A percentile compares a stretch with the other conserved stretches of the same genome.
Conservation (phyloP, 2,888 invertebrate species). For the Caenorhabditis uteleia region DNA sequence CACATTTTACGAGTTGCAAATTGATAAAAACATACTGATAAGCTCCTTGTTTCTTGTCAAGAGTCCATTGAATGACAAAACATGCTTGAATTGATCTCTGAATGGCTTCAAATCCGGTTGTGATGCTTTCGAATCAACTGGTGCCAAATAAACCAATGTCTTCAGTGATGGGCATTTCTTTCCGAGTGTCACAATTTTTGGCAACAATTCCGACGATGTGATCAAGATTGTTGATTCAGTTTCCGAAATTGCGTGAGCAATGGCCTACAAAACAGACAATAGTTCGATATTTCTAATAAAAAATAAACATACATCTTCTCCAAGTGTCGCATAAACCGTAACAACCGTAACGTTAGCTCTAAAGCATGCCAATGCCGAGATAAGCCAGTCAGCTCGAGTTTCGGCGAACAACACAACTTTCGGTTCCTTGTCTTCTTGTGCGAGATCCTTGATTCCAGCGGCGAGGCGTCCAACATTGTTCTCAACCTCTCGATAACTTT, state of each 20-base stretch:
- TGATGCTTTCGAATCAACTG: slow-evolving; percentile 35
- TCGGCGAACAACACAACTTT: slow-evolving; percentile 90
- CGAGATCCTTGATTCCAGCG: slow-evolving; percentile 83
- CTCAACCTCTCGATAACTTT: slow-evolving; percentile 59
- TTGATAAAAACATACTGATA: slow-evolving; percentile 23
- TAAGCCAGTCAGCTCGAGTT: slow-evolving; percentile 96
- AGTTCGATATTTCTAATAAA: neutral
- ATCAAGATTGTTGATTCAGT: slow-evolving; percentile 91
- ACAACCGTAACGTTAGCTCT: slow-evolving; percentile 89
- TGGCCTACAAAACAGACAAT: too few relatives aligned
- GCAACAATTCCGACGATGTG: slow-evolving; percentile 87
- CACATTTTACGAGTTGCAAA: neutral
- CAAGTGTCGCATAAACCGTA: slow-evolving; percentile 93
- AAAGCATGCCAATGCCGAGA: slow-evolving; percentile 93
- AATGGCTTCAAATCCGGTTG: slow-evolving; percentile 30
- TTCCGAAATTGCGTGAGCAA: slow-evolving; percentile 93
- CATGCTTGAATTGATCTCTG: slow-evolving; percentile 52
- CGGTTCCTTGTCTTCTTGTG: slow-evolving; percentile 70
- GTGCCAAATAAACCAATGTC: slow-evolving; percentile 60
- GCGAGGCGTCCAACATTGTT: slow-evolving; percentile 82
- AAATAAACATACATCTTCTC: slow-evolving; percentile 81
- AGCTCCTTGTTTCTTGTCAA: slow-evolving; percentile 38
- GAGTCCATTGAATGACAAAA: slow-evolving; percentile 51
- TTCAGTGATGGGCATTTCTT: slow-evolving; percentile 53
- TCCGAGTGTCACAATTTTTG: slow-evolving; percentile 77